Percentiles rank a stretch among this genome's conserved stretches.
Evolutionary conservation across 2,888 invertebrate genomes (phyloP).

Genomic region (Gastrophysa polygoni): DNA sequence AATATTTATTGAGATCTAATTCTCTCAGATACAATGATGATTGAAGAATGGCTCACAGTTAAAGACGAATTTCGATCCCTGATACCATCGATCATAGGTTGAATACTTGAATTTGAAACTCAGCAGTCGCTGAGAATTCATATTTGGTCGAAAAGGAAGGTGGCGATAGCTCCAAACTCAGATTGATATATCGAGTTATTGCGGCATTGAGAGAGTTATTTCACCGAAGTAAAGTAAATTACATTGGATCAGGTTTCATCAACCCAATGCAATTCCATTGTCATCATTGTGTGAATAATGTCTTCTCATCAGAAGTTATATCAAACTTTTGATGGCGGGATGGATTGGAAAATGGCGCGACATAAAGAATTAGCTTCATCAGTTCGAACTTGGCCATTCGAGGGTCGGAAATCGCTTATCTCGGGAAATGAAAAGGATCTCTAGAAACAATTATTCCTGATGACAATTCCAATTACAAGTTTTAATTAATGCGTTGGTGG

Average conservation of each 20-base stretch:
- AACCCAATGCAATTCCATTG: neutral
- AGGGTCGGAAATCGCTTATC: neutral
- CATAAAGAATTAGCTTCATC: neutral
- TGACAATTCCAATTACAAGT: conserved; percentile 41
- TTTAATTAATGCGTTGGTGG: conserved; percentile 50
- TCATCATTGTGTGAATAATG: neutral
- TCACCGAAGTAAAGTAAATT: neutral
- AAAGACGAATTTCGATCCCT: too few species aligned
- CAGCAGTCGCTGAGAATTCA: too few species aligned
- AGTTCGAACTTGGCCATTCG: neutral
- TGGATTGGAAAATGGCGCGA: neutral
- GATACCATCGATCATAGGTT: too few species aligned
- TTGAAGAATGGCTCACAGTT: too few species aligned
- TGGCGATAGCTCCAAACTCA: too few species aligned
- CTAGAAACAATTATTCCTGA: conserved; percentile 32
- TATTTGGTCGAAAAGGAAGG: too few species aligned
- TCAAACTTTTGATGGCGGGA: neutral
- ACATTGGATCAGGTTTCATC: neutral
- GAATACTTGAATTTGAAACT: too few species aligned
- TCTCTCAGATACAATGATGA: too few species aligned
- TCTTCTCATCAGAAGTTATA: neutral
- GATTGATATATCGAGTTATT: too few species aligned
- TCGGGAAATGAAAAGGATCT: conserved; percentile 10
- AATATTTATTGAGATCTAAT: too few species aligned
- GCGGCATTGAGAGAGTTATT: neutral